Conservation (phyloP, 2,113 vertebrate genomes). For the Orycteropus afer region DNA sequence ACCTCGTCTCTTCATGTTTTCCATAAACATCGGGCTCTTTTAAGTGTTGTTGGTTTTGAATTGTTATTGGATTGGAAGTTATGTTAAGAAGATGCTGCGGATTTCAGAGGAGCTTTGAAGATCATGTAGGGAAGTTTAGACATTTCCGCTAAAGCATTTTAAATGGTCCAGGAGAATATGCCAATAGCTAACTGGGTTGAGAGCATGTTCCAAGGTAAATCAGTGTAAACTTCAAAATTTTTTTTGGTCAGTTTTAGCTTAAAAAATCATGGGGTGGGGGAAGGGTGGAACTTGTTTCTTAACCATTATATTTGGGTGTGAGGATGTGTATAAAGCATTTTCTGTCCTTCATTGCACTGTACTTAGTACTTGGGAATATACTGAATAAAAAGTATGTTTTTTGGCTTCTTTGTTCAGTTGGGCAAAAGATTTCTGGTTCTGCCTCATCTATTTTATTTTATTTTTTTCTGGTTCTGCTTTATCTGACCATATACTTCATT, state of each 20-base stretch:
- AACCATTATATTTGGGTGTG: not conserved
- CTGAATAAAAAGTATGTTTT: not conserved
- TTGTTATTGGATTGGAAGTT: conserved; percentile 23
- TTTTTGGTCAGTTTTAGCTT: conserved; percentile 41
- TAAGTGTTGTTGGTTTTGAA: not conserved
- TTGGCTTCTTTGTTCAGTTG: conserved; percentile 5
- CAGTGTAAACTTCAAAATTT: not conserved
- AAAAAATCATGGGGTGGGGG: not conserved
- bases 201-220: not conserved
- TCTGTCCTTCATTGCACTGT: not conserved
- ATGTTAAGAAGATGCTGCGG: conserved; percentile 29
- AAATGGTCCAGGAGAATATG: not conserved
- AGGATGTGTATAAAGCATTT: not conserved
- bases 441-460: conserved; percentile 9
- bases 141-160: not conserved
- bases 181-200: not conserved
- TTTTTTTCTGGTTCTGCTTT: conserved; percentile 43
- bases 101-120: not conserved
- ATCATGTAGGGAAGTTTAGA: conserved; percentile 4
- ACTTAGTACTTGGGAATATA: conserved; percentile 31
- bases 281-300: conserved; percentile 6
- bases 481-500: not conserved
- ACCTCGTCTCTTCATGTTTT: not conserved
- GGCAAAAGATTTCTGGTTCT: conserved; percentile 50
- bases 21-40: not conserved